Evolutionary conservation across 2,888 invertebrate species (phyloP), one percentile per base, ranked within the genome.

Genomic region (Campoletis raptor): DNA sequence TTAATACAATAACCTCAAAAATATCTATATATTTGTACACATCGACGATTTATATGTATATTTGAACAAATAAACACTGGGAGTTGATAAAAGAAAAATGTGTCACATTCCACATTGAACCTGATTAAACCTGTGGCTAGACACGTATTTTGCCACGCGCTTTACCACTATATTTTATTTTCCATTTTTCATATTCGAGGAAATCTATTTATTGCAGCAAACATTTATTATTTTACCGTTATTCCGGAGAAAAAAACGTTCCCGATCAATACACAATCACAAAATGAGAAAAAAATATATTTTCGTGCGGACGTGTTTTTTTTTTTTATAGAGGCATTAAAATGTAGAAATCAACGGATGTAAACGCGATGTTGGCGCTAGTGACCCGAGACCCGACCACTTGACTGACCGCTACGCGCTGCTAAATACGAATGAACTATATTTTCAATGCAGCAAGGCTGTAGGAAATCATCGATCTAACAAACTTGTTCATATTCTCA

Each of bases 401-500:
- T 67, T 10, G 40, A 67, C 66, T 67, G 66, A 57, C 66, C 21
- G 66, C 9, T 40, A 8, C n/a, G n/a, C 37, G 40, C 36, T 40
- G 40, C 66, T 40, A 12, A 2, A 3, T 42, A 21, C 10, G 24
- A 42, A 69, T n/a, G 69, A 2, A 45, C 42, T 69, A 69, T 69
- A 69, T 69, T 69, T 69, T 12, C 40, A 57, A 37, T 57, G 57
- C 74, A 52, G 40, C 74, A 74, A 74, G 74, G 74, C 54, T 57
- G 40, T 21, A 40, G 21, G 52, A 74, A 40, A 52, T 24, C 74
- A 74, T 74, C 74, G 74, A 74, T 74, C 52, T 57, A 74, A 74
- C 74, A 74, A 57, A 36, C 21, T 21, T 40, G 36, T 57, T 36
- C 15, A 15, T 37, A 57, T 57, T 37, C 21, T 37, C 36, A 57